A percentile compares a stretch with the other conserved stretches of the same genome.
These are phyloP conservation scores for Stenotaenia linearis DNA, from an alignment of 2,888 invertebrate genomes.

Conservation along the genomic window DNA sequence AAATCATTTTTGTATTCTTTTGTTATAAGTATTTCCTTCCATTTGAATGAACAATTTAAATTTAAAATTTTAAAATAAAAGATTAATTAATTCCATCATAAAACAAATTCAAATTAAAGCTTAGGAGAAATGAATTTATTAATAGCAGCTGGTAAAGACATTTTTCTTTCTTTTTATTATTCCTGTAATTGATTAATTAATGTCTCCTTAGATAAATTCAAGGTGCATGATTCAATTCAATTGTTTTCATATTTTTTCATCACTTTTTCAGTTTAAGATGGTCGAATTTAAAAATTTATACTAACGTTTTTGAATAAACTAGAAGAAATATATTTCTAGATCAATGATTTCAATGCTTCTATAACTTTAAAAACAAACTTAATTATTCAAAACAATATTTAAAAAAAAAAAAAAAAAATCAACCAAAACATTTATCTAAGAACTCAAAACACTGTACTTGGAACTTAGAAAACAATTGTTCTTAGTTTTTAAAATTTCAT, in stretches of 20 bases:
- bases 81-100: neutral
- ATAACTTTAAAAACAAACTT: no score
- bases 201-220: neutral
- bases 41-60: neutral
- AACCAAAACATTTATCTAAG: no score
- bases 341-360: no score
- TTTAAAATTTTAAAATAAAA: neutral
- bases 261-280: no score
- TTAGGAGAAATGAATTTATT: neutral
- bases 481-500: no score
- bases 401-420: no score
- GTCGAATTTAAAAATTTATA: neutral
- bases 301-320: neutral
- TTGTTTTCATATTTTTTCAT: neutral
- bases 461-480: no score
- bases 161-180: neutral
- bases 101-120: neutral
- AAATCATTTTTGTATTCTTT: neutral
- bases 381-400: no score
- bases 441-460: no score
- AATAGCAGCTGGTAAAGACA: neutral
- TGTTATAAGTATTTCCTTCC: neutral
- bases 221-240: neutral
- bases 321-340: neutral
- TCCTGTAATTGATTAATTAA: neutral